phyloP scores from a whole-genome alignment of 2,888 invertebrate species.

The Meloe dianella region DNA sequence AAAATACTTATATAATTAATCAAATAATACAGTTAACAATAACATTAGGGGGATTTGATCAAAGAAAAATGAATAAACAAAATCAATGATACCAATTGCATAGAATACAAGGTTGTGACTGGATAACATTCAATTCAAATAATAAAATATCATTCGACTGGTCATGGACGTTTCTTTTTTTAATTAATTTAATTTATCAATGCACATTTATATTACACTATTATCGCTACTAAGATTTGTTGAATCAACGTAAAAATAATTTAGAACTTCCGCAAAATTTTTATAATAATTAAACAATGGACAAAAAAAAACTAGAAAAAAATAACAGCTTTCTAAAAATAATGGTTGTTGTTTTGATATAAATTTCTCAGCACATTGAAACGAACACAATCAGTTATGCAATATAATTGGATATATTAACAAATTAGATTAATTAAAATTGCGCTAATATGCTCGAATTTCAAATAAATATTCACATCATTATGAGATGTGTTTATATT shows the following conservation, averaged over 20 bases:
- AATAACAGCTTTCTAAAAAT: neutral
- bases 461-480: conserved; percentile 9
- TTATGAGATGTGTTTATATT: neutral
- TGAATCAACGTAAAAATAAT: conserved; percentile 21
- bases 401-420: neutral
- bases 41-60: neutral
- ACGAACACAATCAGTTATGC: neutral
- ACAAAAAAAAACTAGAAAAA: neutral
- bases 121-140: neutral
- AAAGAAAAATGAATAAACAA: neutral
- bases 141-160: neutral
- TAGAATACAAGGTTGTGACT: neutral
- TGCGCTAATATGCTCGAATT: neutral
- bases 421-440: neutral
- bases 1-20: neutral
- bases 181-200: neutral
- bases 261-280: conserved; percentile 17
- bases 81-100: neutral
- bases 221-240: conserved; percentile 8
- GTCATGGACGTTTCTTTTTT: neutral
- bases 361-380: neutral
- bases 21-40: neutral
- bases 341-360: no score
- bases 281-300: neutral
- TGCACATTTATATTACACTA: neutral